A percentile compares a stretch with the other conserved stretches of the same genome.
Evolutionary conservation across 2,113 vertebrate species (phyloP).

Genomic region (Hippopotamus amphibius): DNA sequence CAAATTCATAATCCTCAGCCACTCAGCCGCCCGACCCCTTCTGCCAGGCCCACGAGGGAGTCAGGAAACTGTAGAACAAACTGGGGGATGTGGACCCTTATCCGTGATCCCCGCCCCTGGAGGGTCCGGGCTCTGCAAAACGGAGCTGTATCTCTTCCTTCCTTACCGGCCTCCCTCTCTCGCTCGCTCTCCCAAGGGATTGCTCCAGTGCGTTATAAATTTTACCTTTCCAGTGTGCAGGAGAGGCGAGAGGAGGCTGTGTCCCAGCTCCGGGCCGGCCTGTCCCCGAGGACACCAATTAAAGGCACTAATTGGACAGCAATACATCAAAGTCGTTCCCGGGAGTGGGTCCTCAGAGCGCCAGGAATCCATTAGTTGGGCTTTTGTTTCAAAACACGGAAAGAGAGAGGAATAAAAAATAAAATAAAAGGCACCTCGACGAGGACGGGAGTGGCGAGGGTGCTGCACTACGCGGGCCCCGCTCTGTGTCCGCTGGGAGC

Average conservation of each 20-base stretch:
- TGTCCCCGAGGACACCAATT: constrained; percentile 90
- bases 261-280: constrained; percentile 79
- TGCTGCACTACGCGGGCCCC: background rate
- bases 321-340: constrained; percentile 89
- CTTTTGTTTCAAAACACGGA: constrained; percentile 84
- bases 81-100: background rate
- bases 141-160: background rate
- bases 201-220: constrained; percentile 66
- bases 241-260: constrained; percentile 75
- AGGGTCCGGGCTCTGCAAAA: background rate
- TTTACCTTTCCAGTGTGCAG: constrained; percentile 80
- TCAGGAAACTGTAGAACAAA: constrained; percentile 27
- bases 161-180: constrained; percentile 41
- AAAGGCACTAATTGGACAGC: constrained; percentile 92
- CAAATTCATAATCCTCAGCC: constrained; percentile 73
- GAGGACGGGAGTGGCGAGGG: background rate
- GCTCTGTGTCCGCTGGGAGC: background rate
- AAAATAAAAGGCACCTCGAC: background rate
- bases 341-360: constrained; percentile 82
- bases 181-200: constrained; percentile 43
- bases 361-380: constrained; percentile 76
- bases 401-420: constrained; percentile 25
- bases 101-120: background rate
- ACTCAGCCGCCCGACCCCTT: background rate
- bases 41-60: background rate